These are phyloP conservation scores for Lumbricus terrestris DNA, from an alignment of 2,888 invertebrate genomes.

Conservation along the genomic window DNA sequence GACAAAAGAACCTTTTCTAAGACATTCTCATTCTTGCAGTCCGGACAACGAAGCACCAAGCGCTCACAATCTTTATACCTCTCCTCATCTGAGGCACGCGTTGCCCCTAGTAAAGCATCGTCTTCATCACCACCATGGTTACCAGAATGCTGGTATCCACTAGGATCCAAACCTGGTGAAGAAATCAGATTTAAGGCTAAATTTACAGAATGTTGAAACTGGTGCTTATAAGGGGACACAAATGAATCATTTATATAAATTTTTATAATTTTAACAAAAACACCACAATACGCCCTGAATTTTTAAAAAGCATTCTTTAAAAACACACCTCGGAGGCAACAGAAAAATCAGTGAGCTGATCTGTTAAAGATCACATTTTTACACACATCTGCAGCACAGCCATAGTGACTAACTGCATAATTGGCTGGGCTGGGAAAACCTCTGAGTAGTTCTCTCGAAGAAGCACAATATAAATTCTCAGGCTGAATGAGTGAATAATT, in stretches of 20 bases:
- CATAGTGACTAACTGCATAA: too few species aligned
- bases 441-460: too few species aligned
- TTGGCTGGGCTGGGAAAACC: too few species aligned
- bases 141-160: constrained; percentile 57
- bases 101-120: constrained; percentile 51
- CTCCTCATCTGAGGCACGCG: constrained; percentile 61
- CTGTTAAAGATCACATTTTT: too few species aligned
- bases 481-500: too few species aligned
- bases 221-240: neutral
- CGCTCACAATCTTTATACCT: constrained; percentile 64
- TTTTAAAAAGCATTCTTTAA: too few species aligned
- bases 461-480: too few species aligned
- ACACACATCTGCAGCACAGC: too few species aligned
- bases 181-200: neutral
- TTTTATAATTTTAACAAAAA: too few species aligned
- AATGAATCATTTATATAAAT: neutral
- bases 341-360: too few species aligned
- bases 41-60: constrained; percentile 68
- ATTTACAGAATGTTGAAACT: neutral
- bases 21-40: constrained; percentile 46
- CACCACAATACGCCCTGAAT: too few species aligned
- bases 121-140: constrained; percentile 52
- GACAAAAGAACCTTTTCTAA: constrained; percentile 59
- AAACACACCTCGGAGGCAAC: too few species aligned
- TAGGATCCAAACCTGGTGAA: constrained; percentile 59